Base-by-base conservation (phyloP, 2,113 vertebrate genomes). In the Chrysochloris asiatica region DNA sequence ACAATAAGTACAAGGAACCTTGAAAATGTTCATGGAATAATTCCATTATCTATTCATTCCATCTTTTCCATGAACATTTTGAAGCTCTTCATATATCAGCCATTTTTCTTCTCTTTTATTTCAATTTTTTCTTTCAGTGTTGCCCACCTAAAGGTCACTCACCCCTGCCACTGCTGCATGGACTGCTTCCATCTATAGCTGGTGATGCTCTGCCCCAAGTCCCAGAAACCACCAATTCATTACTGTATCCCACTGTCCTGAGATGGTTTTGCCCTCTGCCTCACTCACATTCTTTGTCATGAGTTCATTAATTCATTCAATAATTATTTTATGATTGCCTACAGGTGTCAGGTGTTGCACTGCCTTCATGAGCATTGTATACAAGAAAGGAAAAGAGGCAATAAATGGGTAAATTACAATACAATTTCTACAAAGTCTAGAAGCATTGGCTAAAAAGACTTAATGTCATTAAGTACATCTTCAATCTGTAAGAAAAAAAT, bases 401-500 rank as follows among this genome's bases (percentile, higher is more conserved):
- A 73, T 24, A 56, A 72, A 67, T 3, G 48, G 73, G 9, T 38
- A 43, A 67, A 69, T 83, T 79, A 69, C 30, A 61, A 79, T n/a
- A 72, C 72, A 50, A 38, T 73, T 10, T 69, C 79, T 26, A 14
- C 52, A 63, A 59, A 93, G 54, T 45, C 80, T 43, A 33, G 79
- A 93, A 69, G 90, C 16, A 33, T 5, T 38, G 63, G 28, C n/a
- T 21, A 14, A 75, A 38, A 1, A 90, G 83, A 63, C 33, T 78
- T 3, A 45, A 45, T 75, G 43, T 65, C 65, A 54, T 41, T 52
- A 86, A 72, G 24, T n/a, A n/a, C n/a, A 63, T 50, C 43, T 78
- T 48, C 54, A 45, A 4, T 85, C 79, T 50, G 3, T 48, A 48
- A 78, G 78, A 82, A 26, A 73, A 91, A 94, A n/a, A n/a, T 19